Base-by-base conservation (phyloP, 2,797 vertebrate species). In the Rallus crepitans region DNA sequence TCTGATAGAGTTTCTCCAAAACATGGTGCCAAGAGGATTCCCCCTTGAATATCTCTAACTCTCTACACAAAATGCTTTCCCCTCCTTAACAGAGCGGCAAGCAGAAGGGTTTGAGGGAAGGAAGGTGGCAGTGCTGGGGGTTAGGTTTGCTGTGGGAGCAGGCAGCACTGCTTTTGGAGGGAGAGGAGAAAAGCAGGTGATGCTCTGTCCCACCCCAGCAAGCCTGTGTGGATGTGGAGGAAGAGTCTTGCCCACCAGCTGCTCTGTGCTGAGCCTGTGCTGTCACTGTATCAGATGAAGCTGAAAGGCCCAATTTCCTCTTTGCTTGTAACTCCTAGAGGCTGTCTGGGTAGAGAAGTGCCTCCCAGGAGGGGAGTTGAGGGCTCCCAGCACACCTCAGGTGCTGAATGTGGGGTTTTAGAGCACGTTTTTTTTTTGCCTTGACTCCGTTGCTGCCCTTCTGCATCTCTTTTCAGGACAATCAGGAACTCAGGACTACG, bases 401-500 rank as follows among this genome's bases (percentile, higher is more conserved):
- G 11, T 4, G 27, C 76, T 48, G 42, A 75, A 45, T 0, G 0
- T 2, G 0, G 37, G 45, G 19, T 12, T 91, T 63, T 21, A 15
- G 33, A 31, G 33, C 33, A 11, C 4, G 42, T 45, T 19, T 45
- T 45, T 40, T 6, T 0, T 35, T 25, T 16, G 7, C 60, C 53
- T 56, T 77, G 66, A 35, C 66, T 70, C n/a, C 88, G 82, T 79
- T 1, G 4, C 85, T 95, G 66, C 94, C 31, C 53, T 88, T 95
- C 65, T 76, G 13, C 27, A 13, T 96, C 31, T 97, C 64, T 94
- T 93, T 78, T 4, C 94, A 99, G 99, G 97, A 99, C 99, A 87
- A 99, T 99, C 92, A 99, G 98, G 91, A 99, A 98, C 96, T 99
- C 99, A 97, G 99, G 98, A 98, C 98, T 99, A 83, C 97, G 98